These are phyloP conservation scores for Cliona cf. orientalis DNA, from an alignment of 37 sponge, comb jelly and placozoan species.

Conservation along the genomic window DNA sequence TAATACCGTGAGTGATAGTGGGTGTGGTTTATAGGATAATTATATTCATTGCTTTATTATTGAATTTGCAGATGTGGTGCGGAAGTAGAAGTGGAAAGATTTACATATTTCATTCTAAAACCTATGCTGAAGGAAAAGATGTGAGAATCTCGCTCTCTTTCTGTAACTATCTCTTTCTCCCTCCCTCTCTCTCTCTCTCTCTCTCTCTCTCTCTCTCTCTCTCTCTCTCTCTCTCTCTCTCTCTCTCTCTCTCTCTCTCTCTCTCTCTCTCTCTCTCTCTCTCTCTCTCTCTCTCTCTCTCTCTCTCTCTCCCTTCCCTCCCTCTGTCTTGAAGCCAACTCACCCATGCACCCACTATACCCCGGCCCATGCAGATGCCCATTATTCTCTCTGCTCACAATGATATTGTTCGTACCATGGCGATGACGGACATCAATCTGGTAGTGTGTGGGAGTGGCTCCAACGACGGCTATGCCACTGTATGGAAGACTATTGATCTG, in stretches of 20 bases:
- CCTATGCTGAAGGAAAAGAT: constrained; percentile 16
- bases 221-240: constrained; percentile 41
- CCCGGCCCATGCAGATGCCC: no score
- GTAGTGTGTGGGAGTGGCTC: constrained; percentile 87
- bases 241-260: constrained; percentile 17
- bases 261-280: neutral
- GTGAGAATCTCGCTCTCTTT: constrained; percentile 18
- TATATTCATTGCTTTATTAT: neutral
- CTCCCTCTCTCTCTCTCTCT: constrained; percentile 10
- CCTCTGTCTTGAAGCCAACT: neutral
- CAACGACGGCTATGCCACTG: constrained; percentile 78
- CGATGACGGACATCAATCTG: constrained; percentile 24
- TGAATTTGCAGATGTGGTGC: constrained; percentile 76
- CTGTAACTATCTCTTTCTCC: neutral
- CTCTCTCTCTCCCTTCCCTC: no score
- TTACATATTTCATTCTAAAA: constrained; percentile 49
- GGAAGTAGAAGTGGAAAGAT: constrained; percentile 83
- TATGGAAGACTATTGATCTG: constrained; percentile 60
- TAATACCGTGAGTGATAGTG: constrained; percentile 41
- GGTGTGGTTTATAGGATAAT: neutral
- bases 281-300: constrained; percentile 3
- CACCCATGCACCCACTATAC: neutral
- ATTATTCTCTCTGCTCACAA: constrained; percentile 78
- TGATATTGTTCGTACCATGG: constrained; percentile 76
- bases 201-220: constrained; percentile 38